These are phyloP conservation scores for Beris morrisii DNA, from an alignment of 2,888 invertebrate genomes.

Conservation along the genomic window DNA sequence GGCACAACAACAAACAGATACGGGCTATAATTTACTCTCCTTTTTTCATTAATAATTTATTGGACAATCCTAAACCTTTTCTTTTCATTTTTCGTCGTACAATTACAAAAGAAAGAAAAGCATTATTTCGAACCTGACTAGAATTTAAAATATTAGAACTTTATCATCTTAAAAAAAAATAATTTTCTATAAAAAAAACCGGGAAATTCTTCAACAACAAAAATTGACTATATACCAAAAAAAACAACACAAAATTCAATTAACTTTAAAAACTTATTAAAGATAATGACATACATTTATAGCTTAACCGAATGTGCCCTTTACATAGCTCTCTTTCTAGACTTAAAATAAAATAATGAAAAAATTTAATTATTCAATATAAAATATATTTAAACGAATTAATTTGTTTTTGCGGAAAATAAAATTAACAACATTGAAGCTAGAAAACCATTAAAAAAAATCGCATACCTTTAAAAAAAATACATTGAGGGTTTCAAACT, in stretches of 20 bases:
- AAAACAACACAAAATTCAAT: conserved; percentile 21
- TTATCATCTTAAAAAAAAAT: not conserved
- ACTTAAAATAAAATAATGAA: conserved; percentile 32
- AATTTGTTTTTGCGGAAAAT: too few species aligned
- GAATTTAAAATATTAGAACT: conserved; percentile 4
- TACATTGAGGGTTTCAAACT: conserved; percentile 26
- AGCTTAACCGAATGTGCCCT: conserved; percentile 59
- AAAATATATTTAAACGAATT: too few species aligned
- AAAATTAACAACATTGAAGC: not conserved
- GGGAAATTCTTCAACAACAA: conserved; percentile 6
- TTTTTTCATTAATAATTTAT: too few species aligned
- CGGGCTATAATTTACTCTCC: too few species aligned
- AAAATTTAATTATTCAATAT: too few species aligned
- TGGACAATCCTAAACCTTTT: too few species aligned
- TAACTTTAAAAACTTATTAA: conserved; percentile 15
- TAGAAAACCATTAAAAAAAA: conserved; percentile 6
- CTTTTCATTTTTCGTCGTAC: too few species aligned
- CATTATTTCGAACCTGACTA: conserved; percentile 1
- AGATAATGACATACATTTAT: conserved; percentile 44
- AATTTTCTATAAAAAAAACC: not conserved
- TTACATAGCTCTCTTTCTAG: conserved; percentile 56
- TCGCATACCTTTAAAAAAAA: conserved; percentile 16
- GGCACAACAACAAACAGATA: too few species aligned
- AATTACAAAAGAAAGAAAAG: not conserved
- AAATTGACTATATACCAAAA: conserved; percentile 12